A percentile compares a stretch with the other conserved stretches of the same genome.
These are phyloP conservation scores for Macrotus californicus DNA, from an alignment of 2,113 vertebrate species.

Conservation along the genomic window DNA sequence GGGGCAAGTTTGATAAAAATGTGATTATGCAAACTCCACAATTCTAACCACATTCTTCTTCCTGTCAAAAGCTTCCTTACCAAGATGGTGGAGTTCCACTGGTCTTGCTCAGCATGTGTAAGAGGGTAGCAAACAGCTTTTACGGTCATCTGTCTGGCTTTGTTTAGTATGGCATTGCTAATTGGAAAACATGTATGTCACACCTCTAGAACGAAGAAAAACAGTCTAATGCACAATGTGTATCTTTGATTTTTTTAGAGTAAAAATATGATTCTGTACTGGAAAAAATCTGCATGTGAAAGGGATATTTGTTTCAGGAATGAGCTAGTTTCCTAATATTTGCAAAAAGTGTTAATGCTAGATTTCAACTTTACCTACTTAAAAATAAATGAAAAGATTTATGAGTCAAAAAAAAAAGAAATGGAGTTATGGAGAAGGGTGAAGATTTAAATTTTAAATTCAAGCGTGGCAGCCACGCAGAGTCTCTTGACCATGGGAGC, in stretches of 20 bases:
- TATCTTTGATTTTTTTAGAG: neutral
- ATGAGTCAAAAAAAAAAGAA: too few species aligned
- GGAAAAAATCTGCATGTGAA: neutral
- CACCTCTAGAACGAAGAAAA: conserved; percentile 19
- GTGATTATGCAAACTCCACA: neutral
- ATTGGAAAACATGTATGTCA: neutral
- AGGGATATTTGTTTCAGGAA: conserved; percentile 20
- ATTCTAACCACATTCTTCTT: neutral
- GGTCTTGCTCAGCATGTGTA: neutral
- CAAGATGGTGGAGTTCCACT: neutral
- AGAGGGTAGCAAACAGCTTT: neutral
- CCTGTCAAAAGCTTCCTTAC: neutral
- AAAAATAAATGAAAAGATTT: conserved; percentile 35
- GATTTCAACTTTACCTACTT: neutral
- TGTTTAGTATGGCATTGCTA: neutral
- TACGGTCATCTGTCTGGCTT: neutral
- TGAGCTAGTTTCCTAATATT: neutral
- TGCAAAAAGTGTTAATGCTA: neutral
- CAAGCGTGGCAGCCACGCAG: too few species aligned
- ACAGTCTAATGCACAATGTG: neutral
- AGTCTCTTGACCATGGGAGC: too few species aligned
- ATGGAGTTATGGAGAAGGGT: too few species aligned
- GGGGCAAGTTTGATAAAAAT: neutral
- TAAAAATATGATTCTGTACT: neutral
- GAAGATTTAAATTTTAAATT: too few species aligned